These are phyloP conservation scores for Chloroceryle amazona DNA, from an alignment of 2,797 vertebrate species.

Conservation along the genomic window DNA sequence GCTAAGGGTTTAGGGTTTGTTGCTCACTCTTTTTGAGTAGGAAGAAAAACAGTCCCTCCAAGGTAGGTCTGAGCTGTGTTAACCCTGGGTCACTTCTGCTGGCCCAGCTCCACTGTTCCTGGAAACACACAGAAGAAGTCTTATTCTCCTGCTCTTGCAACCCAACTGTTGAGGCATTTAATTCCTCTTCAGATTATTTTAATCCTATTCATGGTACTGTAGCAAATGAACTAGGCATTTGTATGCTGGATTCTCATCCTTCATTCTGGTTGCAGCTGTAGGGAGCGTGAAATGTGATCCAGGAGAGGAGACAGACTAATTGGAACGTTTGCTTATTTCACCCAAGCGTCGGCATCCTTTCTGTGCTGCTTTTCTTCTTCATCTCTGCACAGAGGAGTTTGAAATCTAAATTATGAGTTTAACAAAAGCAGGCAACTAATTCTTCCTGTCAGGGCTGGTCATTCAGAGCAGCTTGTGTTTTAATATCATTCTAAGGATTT, in stretches of 20 bases:
- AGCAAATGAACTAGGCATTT: slow-evolving; percentile 53
- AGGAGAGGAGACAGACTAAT: slow-evolving; percentile 46
- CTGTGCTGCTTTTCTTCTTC: slow-evolving; percentile 32
- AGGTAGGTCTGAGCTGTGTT: slow-evolving; percentile 46
- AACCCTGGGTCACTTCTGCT: slow-evolving; percentile 48
- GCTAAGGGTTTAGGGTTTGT: neutral
- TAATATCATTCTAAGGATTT: neutral
- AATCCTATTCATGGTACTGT: slow-evolving; percentile 53
- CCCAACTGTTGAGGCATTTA: slow-evolving; percentile 49
- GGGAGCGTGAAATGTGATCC: slow-evolving; percentile 59
- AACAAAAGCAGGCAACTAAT: slow-evolving; percentile 44
- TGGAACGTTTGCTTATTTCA: slow-evolving; percentile 21
- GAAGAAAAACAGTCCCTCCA: slow-evolving; percentile 2
- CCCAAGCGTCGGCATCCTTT: neutral
- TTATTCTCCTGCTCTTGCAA: slow-evolving; percentile 35
- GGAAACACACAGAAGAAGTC: slow-evolving; percentile 14
- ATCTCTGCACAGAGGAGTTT: neutral
- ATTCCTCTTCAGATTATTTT: slow-evolving; percentile 61
- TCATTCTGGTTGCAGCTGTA: slow-evolving; percentile 26
- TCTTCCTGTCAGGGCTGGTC: slow-evolving; percentile 34
- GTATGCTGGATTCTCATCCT: slow-evolving; percentile 40
- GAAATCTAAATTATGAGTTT: slow-evolving; percentile 45
- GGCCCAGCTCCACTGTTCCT: slow-evolving; percentile 50
- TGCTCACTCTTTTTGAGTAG: neutral
- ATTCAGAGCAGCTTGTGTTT: neutral